These are phyloP conservation scores for Epinephelus fuscoguttatus DNA, from an alignment of 2,113 vertebrate species.

Conservation along the genomic window DNA sequence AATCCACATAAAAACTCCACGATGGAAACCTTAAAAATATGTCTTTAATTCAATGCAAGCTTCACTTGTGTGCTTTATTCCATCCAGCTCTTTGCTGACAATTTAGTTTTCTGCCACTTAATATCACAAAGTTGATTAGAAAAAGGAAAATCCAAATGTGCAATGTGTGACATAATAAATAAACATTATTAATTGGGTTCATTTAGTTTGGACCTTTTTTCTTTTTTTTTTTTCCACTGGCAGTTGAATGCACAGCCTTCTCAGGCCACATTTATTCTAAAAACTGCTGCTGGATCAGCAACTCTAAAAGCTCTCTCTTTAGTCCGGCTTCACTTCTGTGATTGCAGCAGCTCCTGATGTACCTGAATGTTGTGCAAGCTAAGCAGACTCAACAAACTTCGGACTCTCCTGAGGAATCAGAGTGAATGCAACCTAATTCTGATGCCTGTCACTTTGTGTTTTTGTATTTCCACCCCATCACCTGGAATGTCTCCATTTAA, in stretches of 20 bases:
- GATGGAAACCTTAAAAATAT: neutral
- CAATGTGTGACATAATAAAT: slow-evolving; percentile 4
- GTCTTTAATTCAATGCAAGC: neutral
- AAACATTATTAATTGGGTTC: slow-evolving; percentile 61
- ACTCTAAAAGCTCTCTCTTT: slow-evolving; percentile 54
- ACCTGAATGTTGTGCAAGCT: slow-evolving; percentile 59
- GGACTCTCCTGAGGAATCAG: slow-evolving; percentile 52
- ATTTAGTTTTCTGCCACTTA: slow-evolving; percentile 7
- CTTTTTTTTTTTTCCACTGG: slow-evolving; percentile 34
- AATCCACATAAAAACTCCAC: neutral
- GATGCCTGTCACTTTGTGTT: slow-evolving; percentile 69
- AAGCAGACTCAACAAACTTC: slow-evolving; percentile 52
- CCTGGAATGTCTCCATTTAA: slow-evolving; percentile 45
- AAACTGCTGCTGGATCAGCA: slow-evolving; percentile 69
- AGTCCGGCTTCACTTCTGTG: slow-evolving; percentile 49
- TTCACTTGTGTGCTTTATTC: neutral
- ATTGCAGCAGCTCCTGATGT: slow-evolving; percentile 45
- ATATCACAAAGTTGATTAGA: slow-evolving; percentile 6
- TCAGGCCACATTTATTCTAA: slow-evolving; percentile 54
- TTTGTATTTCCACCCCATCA: slow-evolving; percentile 41
- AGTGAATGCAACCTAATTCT: slow-evolving; percentile 55
- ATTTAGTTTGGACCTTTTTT: slow-evolving; percentile 30
- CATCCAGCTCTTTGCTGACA: slow-evolving; percentile 3
- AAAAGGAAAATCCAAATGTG: slow-evolving; percentile 29
- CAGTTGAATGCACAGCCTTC: slow-evolving; percentile 48